Evolutionary conservation across 2,113 vertebrate genomes (phyloP).

Genomic region (Spheniscus mendiculus): DNA sequence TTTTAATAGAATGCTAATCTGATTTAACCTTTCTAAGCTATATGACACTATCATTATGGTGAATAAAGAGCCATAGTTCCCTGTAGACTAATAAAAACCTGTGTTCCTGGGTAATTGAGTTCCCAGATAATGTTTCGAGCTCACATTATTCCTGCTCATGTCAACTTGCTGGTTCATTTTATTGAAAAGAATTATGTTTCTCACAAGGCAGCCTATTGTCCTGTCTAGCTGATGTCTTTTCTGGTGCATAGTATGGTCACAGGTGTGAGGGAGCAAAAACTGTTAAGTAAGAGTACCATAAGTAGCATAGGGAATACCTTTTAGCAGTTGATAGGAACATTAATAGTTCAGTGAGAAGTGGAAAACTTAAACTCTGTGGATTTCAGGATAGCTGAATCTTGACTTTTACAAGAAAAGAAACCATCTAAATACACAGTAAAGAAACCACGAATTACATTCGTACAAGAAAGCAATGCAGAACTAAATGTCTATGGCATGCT

Average conservation of each 20-base stretch:
- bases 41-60: not conserved
- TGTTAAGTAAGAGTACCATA: not conserved
- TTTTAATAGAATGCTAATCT: not conserved
- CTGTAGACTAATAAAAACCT: not conserved
- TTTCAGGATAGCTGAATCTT: not conserved
- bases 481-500: not conserved
- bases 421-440: not conserved
- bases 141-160: slow-evolving; percentile 11
- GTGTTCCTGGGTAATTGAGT: slow-evolving; percentile 44
- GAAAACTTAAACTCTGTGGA: not conserved
- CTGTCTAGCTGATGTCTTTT: slow-evolving; percentile 51
- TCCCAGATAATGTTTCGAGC: slow-evolving; percentile 53
- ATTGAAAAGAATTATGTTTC: slow-evolving; percentile 72
- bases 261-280: not conserved
- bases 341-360: not conserved
- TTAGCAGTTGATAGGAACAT: not conserved
- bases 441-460: not conserved
- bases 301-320: not conserved
- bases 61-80: not conserved
- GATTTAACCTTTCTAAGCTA: not conserved
- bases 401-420: not conserved
- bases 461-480: not conserved
- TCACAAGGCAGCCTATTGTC: slow-evolving; percentile 61
- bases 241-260: not conserved
- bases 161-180: slow-evolving; percentile 53